Percentiles rank a stretch among this genome's conserved stretches.
Conservation (phyloP, 2,888 invertebrate genomes). For the Rhyacophila evoluta region DNA sequence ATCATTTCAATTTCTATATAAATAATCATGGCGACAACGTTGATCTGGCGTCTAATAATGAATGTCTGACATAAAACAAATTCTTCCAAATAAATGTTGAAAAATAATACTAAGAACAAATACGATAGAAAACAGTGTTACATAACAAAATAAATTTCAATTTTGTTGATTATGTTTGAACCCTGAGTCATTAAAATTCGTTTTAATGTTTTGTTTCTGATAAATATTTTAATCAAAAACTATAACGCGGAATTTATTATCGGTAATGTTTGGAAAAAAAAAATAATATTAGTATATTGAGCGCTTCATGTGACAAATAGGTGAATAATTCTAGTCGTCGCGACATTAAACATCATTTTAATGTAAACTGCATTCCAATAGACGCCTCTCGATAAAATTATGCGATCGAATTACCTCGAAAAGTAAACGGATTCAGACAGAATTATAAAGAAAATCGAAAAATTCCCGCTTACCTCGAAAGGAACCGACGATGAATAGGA, state of each 20-base stretch:
- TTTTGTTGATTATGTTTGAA: neutral
- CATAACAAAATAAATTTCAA: too few relatives aligned
- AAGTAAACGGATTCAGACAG: neutral
- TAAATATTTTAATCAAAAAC: neutral
- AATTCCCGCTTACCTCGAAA: slow-evolving; percentile 29
- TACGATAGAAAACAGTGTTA: too few relatives aligned
- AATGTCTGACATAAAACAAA: too few relatives aligned
- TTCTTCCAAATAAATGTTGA: too few relatives aligned
- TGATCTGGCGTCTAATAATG: too few relatives aligned
- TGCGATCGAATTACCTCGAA: slow-evolving; percentile 15
- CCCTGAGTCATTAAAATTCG: neutral
- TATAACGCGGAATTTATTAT: neutral
- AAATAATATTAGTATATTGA: neutral
- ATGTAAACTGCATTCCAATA: slow-evolving; percentile 18
- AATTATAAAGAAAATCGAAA: neutral
- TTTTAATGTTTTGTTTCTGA: slow-evolving; percentile 3
- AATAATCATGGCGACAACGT: too few relatives aligned
- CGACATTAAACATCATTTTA: neutral
- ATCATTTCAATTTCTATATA: too few relatives aligned
- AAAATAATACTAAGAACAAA: too few relatives aligned
- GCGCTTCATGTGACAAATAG: neutral
- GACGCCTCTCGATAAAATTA: slow-evolving; percentile 15
- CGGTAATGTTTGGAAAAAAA: neutral
- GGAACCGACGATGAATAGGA: slow-evolving; percentile 14
- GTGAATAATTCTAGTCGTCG: neutral